Base-by-base conservation (phyloP, 2,888 invertebrate genomes). In the Steromphala cineraria region DNA sequence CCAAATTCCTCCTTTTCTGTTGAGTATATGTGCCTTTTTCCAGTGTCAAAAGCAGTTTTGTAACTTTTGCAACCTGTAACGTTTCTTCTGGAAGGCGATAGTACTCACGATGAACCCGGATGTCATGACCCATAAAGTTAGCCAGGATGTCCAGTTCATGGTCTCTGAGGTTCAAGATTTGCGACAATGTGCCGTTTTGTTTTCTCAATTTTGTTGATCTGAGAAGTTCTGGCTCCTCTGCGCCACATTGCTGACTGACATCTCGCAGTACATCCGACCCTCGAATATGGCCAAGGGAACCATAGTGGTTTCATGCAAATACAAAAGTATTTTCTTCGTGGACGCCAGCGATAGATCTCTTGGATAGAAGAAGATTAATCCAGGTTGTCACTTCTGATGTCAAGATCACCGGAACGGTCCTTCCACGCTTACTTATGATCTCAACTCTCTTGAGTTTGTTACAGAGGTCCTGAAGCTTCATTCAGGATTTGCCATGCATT, bases 181-280 rank as follows among this genome's bases (percentile, higher is more conserved):
- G 46, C 5, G 46, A 5, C 5, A 46, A 13, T 8, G 46, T 46
- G 1, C 1, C 46, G 5, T 10, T 8, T 10, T 46, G 46, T 13
- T 46, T 46, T 13, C 4, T 1, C 10, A 46, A 13, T 1, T 46
- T 46, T 13, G 46, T 46, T 46, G 46, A 46, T 10, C 10, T 10
- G 10, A 84, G 53, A 17, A 53, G 19, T 10, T 80, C 67, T 46
- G 83, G 81, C 7, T 46, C 31, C 46, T 52, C 53, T 75, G 56
- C 56, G 4, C 56, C 56, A 56, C 56, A 56, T 10, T 56, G 8
- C 13, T 8, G 21, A 19, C 56, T 56, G 4, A 13, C 24, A 8
- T 21, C 13, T 56, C 56, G 7, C 56, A 56, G 56, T 5, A 21
- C 19, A 56, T 56, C 56, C 5, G 7, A 56, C 8, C 56, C 19